Base-by-base conservation (phyloP, 1,140 invertebrate species). In the Lasaia peninsularis region DNA sequence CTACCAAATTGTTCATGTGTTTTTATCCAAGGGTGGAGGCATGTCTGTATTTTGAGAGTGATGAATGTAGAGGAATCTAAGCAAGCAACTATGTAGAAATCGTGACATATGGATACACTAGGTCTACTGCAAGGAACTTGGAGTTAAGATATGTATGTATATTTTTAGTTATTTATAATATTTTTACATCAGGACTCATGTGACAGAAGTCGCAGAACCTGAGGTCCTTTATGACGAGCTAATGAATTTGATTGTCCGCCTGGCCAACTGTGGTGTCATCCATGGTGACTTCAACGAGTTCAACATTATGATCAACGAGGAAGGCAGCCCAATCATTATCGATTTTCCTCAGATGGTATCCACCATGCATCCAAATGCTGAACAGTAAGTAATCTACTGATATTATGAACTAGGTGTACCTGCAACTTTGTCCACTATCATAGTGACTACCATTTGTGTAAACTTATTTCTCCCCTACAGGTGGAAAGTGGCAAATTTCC, bases 291-390 rank as follows among this genome's bases (percentile, higher is more conserved):
- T 99, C 72, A 99, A 99, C 86, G 99, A 99, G 90, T 99, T 99
- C 81, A 99, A 99, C 82, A 93, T 99, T 48, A 97, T 99, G 93
- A 89, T 99, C 0, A 93, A 93, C 21, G 92, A 96, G 71, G 93
- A 95, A 0, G 94, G 94, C 28, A 93, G 94, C 58, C 94, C 98
- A 0, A 91, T 98, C 40, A 90, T 99, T 55, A 99, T 99, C 76
- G 99, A 99, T 91, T 99, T 99, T 86, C 98, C 99, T 1, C 98
- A 99, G 91, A 99, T 99, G 98, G 93, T 99, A 37, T 99, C 98
- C 5, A 98, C 95, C 0, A 94, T 93, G 48, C 98, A 99, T 90
- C 80, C 90, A 14, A 98, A 99, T 90, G 98, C 98, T 31, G 92
- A 98, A 92, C 93, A 94, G 93, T 97, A 87, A 92, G 92, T 4